Conservation (phyloP, 2,113 vertebrate species). For the Corythoichthys haematopterus region DNA sequence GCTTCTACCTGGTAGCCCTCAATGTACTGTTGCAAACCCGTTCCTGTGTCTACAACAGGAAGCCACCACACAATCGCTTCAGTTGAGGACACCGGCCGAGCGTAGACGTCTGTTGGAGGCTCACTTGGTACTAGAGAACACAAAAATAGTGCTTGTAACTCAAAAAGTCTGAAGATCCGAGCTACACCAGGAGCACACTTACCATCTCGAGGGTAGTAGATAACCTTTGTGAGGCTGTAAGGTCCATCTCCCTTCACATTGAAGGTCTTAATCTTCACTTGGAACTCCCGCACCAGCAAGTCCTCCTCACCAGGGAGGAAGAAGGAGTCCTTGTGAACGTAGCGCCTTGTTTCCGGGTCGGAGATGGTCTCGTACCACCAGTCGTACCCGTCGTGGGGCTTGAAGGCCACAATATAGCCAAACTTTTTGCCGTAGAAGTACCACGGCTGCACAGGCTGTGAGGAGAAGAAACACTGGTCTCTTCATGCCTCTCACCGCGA, state of each 20-base stretch:
- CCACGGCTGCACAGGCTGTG: slow-evolving; percentile 87
- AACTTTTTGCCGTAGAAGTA: slow-evolving; percentile 92
- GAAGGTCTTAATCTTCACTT: slow-evolving; percentile 93
- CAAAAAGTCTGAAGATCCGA: not conserved
- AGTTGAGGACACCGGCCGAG: slow-evolving; percentile 83
- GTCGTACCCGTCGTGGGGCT: slow-evolving; percentile 82
- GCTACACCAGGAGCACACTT: slow-evolving; percentile 32
- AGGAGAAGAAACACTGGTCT: not conserved
- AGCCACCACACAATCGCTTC: slow-evolving; percentile 92
- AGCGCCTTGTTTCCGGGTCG: slow-evolving; percentile 86
- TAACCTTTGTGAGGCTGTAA: slow-evolving; percentile 81
- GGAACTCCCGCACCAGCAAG: slow-evolving; percentile 81
- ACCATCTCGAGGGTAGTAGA: slow-evolving; percentile 89
- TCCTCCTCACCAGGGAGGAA: slow-evolving; percentile 69
- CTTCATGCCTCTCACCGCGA: no score
- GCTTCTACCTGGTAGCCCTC: slow-evolving; percentile 87
- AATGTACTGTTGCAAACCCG: slow-evolving; percentile 78
- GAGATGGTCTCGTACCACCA: slow-evolving; percentile 92
- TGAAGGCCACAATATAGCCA: slow-evolving; percentile 91
- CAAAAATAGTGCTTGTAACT: not conserved
- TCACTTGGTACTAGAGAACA: slow-evolving; percentile 62
- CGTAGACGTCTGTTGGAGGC: slow-evolving; percentile 81
- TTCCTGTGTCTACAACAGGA: slow-evolving; percentile 75
- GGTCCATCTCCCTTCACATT: slow-evolving; percentile 94
- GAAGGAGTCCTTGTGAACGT: slow-evolving; percentile 83